phyloP scores from a whole-genome alignment of 2,888 invertebrate genomes.

The Cephus pulcher region DNA sequence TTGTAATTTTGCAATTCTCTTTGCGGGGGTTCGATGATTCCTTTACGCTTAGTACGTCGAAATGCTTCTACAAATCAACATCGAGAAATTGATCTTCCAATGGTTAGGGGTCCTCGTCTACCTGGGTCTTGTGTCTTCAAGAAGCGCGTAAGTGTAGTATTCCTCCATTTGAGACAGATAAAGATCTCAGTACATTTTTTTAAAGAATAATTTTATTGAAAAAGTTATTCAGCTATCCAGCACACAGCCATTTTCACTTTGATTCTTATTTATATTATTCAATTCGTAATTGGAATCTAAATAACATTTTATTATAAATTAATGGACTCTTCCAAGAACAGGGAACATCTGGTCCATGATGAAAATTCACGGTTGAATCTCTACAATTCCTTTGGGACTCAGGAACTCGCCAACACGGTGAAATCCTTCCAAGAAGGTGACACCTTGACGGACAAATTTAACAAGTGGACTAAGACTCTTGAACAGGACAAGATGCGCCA shows the following conservation, averaged over 20 bases:
- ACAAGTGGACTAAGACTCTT: background rate
- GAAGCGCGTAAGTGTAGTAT: background rate
- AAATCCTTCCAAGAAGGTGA: background rate
- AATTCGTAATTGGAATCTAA: background rate
- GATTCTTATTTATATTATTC: background rate
- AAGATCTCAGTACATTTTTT: background rate
- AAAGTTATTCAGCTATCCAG: background rate
- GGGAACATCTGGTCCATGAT: background rate
- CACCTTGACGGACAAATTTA: background rate
- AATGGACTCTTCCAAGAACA: background rate
- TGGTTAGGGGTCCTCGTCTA: background rate
- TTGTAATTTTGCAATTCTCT: background rate
- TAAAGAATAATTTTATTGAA: background rate
- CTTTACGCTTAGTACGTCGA: background rate
- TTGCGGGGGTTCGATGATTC: background rate
- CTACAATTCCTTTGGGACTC: background rate
- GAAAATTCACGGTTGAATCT: background rate
- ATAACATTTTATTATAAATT: background rate
- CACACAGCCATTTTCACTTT: background rate
- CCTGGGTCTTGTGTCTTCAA: background rate
- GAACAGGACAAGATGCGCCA: background rate
- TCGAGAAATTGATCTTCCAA: background rate
- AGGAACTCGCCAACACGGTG: background rate
- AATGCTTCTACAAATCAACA: background rate
- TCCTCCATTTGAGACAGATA: background rate